Percentiles rank a stretch among this genome's conserved stretches.
These are phyloP conservation scores for Drosophila asahinai DNA, from an alignment of 1,140 invertebrate genomes.

Conservation along the genomic window DNA sequence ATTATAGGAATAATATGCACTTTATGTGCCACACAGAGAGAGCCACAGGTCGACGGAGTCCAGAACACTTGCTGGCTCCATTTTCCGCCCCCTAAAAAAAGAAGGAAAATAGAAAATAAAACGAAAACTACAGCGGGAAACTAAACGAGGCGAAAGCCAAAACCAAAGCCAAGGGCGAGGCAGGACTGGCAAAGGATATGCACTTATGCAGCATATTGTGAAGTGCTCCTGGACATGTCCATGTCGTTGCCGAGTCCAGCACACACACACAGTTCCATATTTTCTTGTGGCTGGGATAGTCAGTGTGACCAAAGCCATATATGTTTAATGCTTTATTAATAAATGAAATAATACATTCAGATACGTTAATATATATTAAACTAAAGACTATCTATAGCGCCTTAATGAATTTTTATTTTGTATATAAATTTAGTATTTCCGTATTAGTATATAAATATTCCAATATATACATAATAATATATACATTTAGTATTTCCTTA, in stretches of 20 bases:
- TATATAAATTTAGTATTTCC: not conserved
- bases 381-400: no score
- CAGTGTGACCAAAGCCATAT: constrained; percentile 1
- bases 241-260: constrained; percentile 14
- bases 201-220: constrained; percentile 55
- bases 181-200: constrained; percentile 41
- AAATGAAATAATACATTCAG: not conserved
- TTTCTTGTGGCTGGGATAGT: not conserved
- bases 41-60: constrained; percentile 56
- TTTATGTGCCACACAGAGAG: constrained; percentile 56
- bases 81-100: not conserved
- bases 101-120: not conserved
- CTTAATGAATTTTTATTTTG: no score
- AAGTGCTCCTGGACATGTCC: constrained; percentile 48
- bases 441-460: no score
- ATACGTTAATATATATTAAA: no score
- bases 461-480: no score
- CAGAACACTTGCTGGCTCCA: constrained; percentile 8
- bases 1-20: constrained; percentile 74
- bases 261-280: constrained; percentile 7
- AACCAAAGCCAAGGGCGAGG: constrained; percentile 62
- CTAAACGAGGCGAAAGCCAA: constrained; percentile 41
- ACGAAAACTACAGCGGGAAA: constrained; percentile 13
- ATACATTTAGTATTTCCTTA: not conserved
- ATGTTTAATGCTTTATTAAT: not conserved